These are phyloP conservation scores for Malacoctenus gilli DNA, from an alignment of 2,797 vertebrate species.

Conservation along the genomic window DNA sequence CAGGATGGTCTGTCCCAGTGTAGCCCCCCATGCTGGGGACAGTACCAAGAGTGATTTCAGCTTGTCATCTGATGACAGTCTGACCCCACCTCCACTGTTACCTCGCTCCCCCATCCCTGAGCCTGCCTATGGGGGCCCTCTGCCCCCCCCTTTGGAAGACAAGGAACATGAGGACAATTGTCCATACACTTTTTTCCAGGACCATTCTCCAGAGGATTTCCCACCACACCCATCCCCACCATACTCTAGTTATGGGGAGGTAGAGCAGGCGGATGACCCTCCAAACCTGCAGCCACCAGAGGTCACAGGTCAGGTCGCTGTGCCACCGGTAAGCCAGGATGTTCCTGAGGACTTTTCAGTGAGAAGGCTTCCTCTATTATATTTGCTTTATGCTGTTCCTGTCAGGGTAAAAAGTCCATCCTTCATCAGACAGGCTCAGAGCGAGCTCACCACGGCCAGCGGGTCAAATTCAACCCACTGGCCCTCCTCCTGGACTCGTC, in stretches of 20 bases:
- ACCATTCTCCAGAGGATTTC: slow-evolving; percentile 86
- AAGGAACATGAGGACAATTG: slow-evolving; percentile 58
- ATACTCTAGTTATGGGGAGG: slow-evolving; percentile 82
- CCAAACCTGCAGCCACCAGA: slow-evolving; percentile 85
- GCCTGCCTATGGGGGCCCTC: slow-evolving; percentile 45
- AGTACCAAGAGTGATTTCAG: background rate
- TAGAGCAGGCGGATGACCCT: slow-evolving; percentile 80
- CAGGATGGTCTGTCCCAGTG: rapidly evolving
- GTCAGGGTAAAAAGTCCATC: slow-evolving; percentile 91
- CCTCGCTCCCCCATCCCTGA: too few species aligned
- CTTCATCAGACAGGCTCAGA: slow-evolving; percentile 86
- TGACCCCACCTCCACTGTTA: slow-evolving; percentile 48
- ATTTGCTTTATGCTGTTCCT: background rate
- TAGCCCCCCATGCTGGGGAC: background rate
- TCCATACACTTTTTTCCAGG: slow-evolving; percentile 42
- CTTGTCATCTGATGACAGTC: slow-evolving; percentile 43
- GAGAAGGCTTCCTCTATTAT: too few species aligned
- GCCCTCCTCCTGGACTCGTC: slow-evolving; percentile 93
- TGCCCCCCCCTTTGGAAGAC: slow-evolving; percentile 52
- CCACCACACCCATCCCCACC: slow-evolving; percentile 92
- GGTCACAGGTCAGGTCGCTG: slow-evolving; percentile 86
- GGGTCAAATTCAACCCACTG: slow-evolving; percentile 93
- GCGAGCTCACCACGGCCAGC: slow-evolving; percentile 82
- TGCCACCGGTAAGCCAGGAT: slow-evolving; percentile 86
- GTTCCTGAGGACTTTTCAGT: too few species aligned